phyloP scores from a whole-genome alignment of 2,888 invertebrate species.

The Priocnemis perturbator region DNA sequence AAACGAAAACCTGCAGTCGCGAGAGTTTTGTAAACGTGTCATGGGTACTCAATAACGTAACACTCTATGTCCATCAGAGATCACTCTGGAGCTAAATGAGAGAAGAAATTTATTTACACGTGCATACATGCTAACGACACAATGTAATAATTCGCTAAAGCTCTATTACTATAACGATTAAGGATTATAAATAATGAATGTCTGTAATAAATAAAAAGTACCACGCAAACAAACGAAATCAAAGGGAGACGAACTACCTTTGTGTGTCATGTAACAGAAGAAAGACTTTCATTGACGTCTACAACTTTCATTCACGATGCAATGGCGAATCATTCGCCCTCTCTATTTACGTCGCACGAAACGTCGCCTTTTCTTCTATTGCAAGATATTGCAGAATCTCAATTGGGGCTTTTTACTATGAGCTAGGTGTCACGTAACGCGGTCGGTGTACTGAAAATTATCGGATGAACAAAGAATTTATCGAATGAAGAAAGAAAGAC shows the following conservation, averaged over 20 bases:
- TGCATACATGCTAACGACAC: conserved; percentile 62
- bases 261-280: conserved; percentile 44
- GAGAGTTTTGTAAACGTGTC: conserved; percentile 65
- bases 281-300: conserved; percentile 17
- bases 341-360: neutral
- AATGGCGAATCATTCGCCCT: neutral
- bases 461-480: neutral
- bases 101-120: conserved; percentile 64
- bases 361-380: conserved; percentile 25
- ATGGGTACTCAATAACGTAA: conserved; percentile 63
- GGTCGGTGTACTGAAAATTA: conserved; percentile 30
- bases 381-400: conserved; percentile 36
- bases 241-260: conserved; percentile 48
- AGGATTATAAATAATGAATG: conserved; percentile 74
- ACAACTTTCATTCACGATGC: neutral
- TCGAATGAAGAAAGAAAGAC: conserved; percentile 6
- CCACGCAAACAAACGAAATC: conserved; percentile 61
- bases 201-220: conserved; percentile 74
- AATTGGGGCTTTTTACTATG: conserved; percentile 65
- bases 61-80: conserved; percentile 62
- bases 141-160: conserved; percentile 71
- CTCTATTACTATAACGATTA: conserved; percentile 71
- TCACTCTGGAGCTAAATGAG: conserved; percentile 60
- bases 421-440: conserved; percentile 65
- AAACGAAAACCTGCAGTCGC: conserved; percentile 59